Conservation (phyloP, 2,888 invertebrate species). For the Ormia ochracea region DNA sequence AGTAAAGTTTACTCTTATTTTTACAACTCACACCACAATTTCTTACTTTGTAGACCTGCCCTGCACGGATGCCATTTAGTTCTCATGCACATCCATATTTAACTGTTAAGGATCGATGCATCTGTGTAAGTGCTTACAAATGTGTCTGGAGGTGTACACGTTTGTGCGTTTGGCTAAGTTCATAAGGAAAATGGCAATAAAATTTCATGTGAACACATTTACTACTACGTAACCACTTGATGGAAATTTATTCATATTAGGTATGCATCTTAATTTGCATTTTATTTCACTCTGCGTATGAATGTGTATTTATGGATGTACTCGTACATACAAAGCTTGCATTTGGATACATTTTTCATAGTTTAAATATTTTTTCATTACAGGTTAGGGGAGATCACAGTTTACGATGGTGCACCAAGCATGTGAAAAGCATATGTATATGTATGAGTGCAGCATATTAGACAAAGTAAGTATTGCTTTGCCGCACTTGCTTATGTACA, state of each 20-base stretch:
- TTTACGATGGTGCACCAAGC: too few species aligned
- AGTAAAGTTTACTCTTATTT: too few species aligned
- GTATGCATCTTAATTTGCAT: constrained; percentile 32
- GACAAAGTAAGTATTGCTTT: too few species aligned
- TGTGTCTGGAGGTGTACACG: neutral
- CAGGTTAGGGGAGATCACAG: too few species aligned
- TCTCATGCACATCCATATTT: neutral
- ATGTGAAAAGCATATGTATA: too few species aligned
- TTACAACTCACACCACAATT: too few species aligned
- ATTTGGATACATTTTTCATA: constrained; percentile 18
- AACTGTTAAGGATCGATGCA: neutral
- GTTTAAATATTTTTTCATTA: constrained; percentile 13
- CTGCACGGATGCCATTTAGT: neutral
- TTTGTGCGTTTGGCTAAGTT: neutral
- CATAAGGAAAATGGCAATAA: constrained; percentile 18
- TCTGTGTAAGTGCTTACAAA: neutral
- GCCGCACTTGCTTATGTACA: too few species aligned
- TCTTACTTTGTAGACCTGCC: too few species aligned
- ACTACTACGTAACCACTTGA: constrained; percentile 7
- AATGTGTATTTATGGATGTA: neutral
- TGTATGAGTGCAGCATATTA: too few species aligned
- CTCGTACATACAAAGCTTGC: neutral
- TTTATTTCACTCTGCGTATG: neutral
- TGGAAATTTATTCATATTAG: constrained; percentile 52
- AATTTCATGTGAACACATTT: constrained; percentile 15